Evolutionary conservation across 2,113 vertebrate genomes (phyloP), one percentile per base, ranked within the genome.

Genomic region (Perccottus glenii): DNA sequence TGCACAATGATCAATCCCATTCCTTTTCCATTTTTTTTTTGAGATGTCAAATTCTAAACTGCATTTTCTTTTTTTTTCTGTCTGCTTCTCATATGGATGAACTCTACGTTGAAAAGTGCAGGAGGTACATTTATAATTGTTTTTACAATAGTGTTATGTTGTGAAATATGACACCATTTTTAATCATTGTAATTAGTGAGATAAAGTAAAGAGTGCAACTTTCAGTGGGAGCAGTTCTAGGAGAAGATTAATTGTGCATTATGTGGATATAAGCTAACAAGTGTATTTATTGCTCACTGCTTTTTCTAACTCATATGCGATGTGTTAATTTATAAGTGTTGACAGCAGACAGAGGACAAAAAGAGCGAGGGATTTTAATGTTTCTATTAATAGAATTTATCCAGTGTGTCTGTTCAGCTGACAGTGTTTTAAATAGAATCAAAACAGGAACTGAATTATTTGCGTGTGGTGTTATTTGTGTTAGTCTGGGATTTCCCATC

Each of bases 41-140:
- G 19, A 27, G 19, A 27, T 77, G 14, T 43, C 64, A 85, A 87
- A 88, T 93, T 94, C 94, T 96, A 93, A 95, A 94, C 92, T 92
- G 83, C 90, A 91, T 92, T 96, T 93, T 95, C 91, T 93, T 94
- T 95, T 70, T n/a, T 92, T 91, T 89, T 11, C 6, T 94, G 88
- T 93, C 91, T 98, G 95, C 95, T 93, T 94, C 92, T 91, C 89
- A 90, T 87, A 89, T 92, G 96, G 96, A 96, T 93, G 93, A 90
- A 93, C 94, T 93, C 92, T 88, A 62, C 92, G 88, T 93, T 92
- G 96, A 94, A 94, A 96, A 96, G 95, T 96, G 91, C 95, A 99
- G 98, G 98, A 99, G 98, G 98, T 99, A 97, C 92, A 70, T 67
- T 40, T 94, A 68, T 72, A 27, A 73, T 84, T 83, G 56, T 15